Conservation (phyloP, 2,797 vertebrate species). For the Sandelia bainsii region DNA sequence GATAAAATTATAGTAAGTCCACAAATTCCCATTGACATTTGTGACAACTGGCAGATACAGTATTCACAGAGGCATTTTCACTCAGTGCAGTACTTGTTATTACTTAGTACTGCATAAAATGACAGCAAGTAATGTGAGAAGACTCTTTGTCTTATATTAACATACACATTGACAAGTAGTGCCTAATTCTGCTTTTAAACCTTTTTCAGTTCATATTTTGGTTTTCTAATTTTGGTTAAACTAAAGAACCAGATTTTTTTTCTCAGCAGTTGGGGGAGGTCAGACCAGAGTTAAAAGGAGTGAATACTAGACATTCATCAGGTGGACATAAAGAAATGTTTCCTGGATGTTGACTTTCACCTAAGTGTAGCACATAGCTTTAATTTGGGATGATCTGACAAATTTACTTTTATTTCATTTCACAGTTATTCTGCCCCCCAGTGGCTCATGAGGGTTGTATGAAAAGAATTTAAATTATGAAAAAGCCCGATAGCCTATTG, state of each 20-base stretch:
- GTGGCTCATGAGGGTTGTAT: neutral
- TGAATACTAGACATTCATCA: too few relatives aligned
- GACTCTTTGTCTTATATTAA: neutral
- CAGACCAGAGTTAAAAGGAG: too few relatives aligned
- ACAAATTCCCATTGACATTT: too few relatives aligned
- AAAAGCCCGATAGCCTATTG: neutral
- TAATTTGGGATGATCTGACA: neutral
- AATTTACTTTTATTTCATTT: neutral
- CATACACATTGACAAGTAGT: neutral
- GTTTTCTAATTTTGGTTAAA: neutral
- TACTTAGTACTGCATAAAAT: neutral
- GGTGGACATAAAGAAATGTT: neutral
- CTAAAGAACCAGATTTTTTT: neutral
- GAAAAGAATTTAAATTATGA: neutral
- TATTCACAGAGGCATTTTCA: too few relatives aligned
- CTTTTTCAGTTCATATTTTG: neutral
- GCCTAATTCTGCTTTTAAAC: neutral
- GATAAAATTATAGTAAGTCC: too few relatives aligned
- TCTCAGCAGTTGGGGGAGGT: neutral
- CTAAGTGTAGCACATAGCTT: neutral
- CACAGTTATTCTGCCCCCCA: neutral
- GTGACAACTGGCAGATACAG: too few relatives aligned
- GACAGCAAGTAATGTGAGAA: neutral
- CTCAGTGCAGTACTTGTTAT: too few relatives aligned
- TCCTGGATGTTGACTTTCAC: neutral